phyloP scores from a whole-genome alignment of 2,888 invertebrate species.

The Nephrotoma guestfalica region DNA sequence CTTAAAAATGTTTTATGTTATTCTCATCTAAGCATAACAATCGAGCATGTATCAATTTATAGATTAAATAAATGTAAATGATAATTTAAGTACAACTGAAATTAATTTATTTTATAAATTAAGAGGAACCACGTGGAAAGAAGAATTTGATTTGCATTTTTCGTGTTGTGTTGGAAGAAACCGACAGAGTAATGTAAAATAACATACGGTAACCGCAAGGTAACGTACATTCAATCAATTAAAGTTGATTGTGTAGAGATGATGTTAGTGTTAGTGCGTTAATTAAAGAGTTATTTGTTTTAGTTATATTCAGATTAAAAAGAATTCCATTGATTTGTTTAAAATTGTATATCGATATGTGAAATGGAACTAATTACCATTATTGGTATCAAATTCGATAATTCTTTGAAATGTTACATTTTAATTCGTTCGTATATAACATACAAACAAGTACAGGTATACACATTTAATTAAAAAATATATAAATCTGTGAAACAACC shows the following conservation, averaged over 20 bases:
- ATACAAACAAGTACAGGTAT: not conserved
- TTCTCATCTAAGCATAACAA: not conserved
- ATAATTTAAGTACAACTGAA: not conserved
- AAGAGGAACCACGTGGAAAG: not conserved
- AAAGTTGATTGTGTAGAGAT: not conserved
- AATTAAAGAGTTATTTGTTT: not conserved
- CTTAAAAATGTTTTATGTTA: not conserved
- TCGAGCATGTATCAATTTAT: not conserved
- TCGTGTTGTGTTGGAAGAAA: not conserved
- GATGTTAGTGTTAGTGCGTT: not conserved
- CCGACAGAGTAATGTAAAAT: not conserved
- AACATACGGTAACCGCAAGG: not conserved
- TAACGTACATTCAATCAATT: not conserved
- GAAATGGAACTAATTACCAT: not conserved
- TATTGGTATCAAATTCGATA: not conserved
- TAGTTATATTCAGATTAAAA: not conserved
- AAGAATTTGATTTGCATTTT: not conserved
- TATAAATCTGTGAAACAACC: not conserved
- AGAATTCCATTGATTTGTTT: not conserved
- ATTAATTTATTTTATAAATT: not conserved
- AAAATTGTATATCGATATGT: not conserved
- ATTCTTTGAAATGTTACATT: too few relatives aligned
- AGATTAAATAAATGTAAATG: not conserved
- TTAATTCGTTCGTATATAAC: too few relatives aligned
- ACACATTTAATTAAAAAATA: too few relatives aligned